Evolutionary conservation across 1,140 invertebrate genomes (phyloP), one percentile per base, ranked within the genome.

Genomic region (Hylyphantes graminicola): DNA sequence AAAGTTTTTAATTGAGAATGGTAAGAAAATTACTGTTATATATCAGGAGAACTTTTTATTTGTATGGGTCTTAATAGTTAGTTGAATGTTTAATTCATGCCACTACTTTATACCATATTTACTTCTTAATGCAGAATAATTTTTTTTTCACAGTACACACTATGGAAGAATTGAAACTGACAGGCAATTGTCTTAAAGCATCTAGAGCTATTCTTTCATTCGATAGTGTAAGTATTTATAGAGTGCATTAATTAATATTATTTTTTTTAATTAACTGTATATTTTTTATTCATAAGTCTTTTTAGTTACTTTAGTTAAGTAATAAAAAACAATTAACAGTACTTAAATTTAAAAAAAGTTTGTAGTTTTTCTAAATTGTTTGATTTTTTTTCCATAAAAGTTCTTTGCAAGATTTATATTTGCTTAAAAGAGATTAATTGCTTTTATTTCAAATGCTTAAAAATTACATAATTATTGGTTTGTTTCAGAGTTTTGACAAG

Each of bases 131-230:
- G 15, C 54, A 48, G 35, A 35, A 59, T 51, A 59, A 74, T 85
- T 78, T 83, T 88, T 88, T 89, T 87, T 86, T 92, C 93, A 77
- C 89, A 97, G 96, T 98, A 88, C 96, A 97, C 88, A 99, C 98
- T 80, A 99, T 99, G 97, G 94, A 93, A 78, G 98, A 99, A 90
- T 90, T 99, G 51, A 98, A 98, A 90, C 92, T 99, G 90, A 97
- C 96, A 75, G 98, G 98, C 53, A 99, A 99, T 90, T 99, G 98
- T 90, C 90, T 99, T 57, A 95, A 94, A 90, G 97, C 96, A 6
- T 98, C 98, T 0, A 91, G 98, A 86, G 98, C 98, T 6, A 88
- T 99, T 11, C 90, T 99, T 13, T 98, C 97, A 13, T 99, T 99
- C 92, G 97, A 98, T 91, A 87, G 89, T 82, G 90, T 90, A 86